Evolutionary conservation across 2,888 invertebrate genomes (phyloP).

Genomic region (Ormyrus nitidulus): DNA sequence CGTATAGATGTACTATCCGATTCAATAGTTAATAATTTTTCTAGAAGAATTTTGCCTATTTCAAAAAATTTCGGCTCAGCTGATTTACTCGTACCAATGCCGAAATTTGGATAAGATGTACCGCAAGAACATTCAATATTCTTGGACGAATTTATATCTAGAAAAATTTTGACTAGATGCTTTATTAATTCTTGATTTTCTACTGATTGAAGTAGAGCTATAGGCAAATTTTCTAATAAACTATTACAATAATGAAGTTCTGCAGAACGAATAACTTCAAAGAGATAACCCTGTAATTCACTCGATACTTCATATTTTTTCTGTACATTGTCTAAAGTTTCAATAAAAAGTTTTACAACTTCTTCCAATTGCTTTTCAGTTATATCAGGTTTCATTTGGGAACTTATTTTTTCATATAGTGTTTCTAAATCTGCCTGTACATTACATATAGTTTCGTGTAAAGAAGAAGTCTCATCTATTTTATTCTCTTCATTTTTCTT

Average conservation of each 20-base stretch:
- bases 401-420: conserved; percentile 61
- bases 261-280: conserved; percentile 67
- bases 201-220: conserved; percentile 60
- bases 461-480: conserved; percentile 27
- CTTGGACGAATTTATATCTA: conserved; percentile 77
- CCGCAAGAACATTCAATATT: conserved; percentile 79
- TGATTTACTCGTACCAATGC: conserved; percentile 37
- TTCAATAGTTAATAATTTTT: conserved; percentile 76
- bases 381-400: conserved; percentile 58
- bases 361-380: conserved; percentile 62
- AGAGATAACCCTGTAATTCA: conserved; percentile 63
- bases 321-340: conserved; percentile 62
- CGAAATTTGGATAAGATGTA: conserved; percentile 78
- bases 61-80: conserved; percentile 77
- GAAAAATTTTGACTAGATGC: conserved; percentile 77
- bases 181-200: conserved; percentile 61
- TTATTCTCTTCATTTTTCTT: conserved; percentile 15
- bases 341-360: conserved; percentile 61
- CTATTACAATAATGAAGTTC: conserved; percentile 69
- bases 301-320: conserved; percentile 62
- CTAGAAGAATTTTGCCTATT: conserved; percentile 79
- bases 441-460: conserved; percentile 57
- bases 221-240: conserved; percentile 65
- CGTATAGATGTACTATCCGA: conserved; percentile 76
- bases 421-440: conserved; percentile 64